Conservation (phyloP, 2,113 vertebrate species). For the Atherinomorus stipes region DNA sequence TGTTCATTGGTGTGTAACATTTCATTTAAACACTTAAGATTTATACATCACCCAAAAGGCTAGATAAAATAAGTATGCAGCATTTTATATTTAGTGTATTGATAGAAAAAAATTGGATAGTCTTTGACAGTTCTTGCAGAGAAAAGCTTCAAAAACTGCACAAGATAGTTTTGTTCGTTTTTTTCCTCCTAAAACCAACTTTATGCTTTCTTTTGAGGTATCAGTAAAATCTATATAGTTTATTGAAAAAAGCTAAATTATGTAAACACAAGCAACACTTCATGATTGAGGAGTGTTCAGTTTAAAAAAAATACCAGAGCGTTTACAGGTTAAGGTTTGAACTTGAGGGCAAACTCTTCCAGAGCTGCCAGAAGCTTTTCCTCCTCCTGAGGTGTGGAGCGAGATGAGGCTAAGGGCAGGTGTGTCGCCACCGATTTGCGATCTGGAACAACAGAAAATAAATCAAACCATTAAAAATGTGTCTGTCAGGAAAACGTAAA, state of each 20-base stretch:
- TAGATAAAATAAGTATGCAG: not conserved
- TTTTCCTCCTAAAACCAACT: not conserved
- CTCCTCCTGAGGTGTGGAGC: conserved; percentile 77
- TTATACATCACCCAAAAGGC: not conserved
- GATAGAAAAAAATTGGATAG: too few relatives aligned
- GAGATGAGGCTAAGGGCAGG: conserved; percentile 81
- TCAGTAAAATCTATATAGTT: not conserved
- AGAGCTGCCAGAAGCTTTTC: conserved; percentile 77
- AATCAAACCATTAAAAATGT: too few relatives aligned
- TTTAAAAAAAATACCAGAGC: not conserved
- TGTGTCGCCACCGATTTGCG: conserved; percentile 82
- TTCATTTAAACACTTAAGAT: too few relatives aligned
- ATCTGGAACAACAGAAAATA: conserved; percentile 70
- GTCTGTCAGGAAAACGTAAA: too few relatives aligned
- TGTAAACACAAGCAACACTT: conserved; percentile 48
- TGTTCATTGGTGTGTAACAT: not conserved
- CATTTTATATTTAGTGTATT: not conserved
- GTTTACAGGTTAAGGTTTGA: conserved; percentile 71
- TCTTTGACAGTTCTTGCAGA: not conserved
- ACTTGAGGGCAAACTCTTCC: conserved; percentile 80
- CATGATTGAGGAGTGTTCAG: conserved; percentile 17
- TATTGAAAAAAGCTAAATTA: not conserved
- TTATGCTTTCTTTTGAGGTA: not conserved
- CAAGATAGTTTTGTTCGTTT: not conserved
- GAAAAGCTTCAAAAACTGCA: not conserved